These are phyloP conservation scores for Sycophila texana DNA, from an alignment of 2,888 invertebrate species.

Conservation along the genomic window DNA sequence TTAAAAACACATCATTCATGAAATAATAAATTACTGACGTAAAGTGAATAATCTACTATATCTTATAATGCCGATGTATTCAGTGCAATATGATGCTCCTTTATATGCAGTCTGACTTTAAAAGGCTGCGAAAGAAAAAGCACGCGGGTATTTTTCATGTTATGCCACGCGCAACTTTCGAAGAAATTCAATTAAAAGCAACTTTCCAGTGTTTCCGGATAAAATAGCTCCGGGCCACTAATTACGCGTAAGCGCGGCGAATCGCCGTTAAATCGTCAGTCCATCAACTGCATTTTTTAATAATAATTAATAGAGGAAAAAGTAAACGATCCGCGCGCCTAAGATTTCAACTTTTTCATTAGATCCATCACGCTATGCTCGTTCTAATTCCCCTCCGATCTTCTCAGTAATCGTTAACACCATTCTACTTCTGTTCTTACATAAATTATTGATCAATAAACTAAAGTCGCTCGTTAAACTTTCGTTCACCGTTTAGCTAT, in stretches of 20 bases:
- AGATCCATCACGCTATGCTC: not conserved
- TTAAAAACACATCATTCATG: too few relatives aligned
- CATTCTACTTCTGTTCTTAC: too few relatives aligned
- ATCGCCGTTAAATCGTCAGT: slow-evolving; percentile 3
- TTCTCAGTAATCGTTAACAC: slow-evolving; percentile 6
- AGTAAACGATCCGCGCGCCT: not conserved
- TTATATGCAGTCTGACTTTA: too few relatives aligned
- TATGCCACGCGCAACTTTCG: slow-evolving; percentile 7
- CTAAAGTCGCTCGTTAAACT: too few relatives aligned
- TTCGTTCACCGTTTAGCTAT: too few relatives aligned
- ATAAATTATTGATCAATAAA: too few relatives aligned
- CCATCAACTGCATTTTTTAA: not conserved
- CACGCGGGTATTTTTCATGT: not conserved
- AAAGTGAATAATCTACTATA: too few relatives aligned
- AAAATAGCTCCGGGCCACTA: not conserved
- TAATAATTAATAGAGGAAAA: slow-evolving; percentile 21
- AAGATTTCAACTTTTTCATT: not conserved
- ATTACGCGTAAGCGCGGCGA: not conserved
- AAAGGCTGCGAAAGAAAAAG: not conserved
- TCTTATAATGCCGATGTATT: too few relatives aligned
- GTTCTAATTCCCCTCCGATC: slow-evolving; percentile 15
- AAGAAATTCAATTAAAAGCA: slow-evolving; percentile 16
- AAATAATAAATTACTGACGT: too few relatives aligned
- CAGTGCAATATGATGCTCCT: too few relatives aligned
- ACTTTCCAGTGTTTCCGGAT: not conserved